These are phyloP conservation scores for Syrmaticus mikado DNA, from an alignment of 2,113 vertebrate species.

Conservation along the genomic window DNA sequence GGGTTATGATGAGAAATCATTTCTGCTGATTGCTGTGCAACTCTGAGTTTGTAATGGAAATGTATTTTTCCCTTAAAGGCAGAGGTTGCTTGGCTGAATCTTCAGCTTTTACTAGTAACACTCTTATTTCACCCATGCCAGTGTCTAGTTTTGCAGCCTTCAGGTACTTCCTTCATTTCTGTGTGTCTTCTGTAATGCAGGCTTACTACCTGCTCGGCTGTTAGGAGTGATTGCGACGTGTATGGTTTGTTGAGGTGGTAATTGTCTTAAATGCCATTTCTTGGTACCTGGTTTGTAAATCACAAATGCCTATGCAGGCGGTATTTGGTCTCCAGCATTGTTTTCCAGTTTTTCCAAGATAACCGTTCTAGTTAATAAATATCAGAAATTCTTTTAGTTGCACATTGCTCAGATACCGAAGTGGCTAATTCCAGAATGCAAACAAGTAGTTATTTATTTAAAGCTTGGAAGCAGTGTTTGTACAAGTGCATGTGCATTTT, in stretches of 20 bases:
- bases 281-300: not conserved
- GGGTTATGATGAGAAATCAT: not conserved
- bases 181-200: not conserved
- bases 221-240: not conserved
- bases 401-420: constrained; percentile 45
- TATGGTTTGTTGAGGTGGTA: not conserved
- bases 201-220: not conserved
- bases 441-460: constrained; percentile 55
- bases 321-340: not conserved
- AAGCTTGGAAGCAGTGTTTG: constrained; percentile 32
- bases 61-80: not conserved
- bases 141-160: not conserved
- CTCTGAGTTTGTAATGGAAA: not conserved
- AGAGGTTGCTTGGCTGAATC: not conserved
- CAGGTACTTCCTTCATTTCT: not conserved
- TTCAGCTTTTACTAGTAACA: not conserved
- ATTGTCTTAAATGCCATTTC: not conserved
- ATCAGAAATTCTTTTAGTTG: constrained; percentile 24
- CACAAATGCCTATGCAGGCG: not conserved
- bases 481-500: not conserved
- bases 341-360: constrained; percentile 8
- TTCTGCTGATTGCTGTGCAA: not conserved
- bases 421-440: constrained; percentile 22
- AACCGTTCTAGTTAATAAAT: constrained; percentile 37
- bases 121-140: not conserved